Conservation (phyloP, 2,113 vertebrate species). For the Ammodytes marinus region DNA sequence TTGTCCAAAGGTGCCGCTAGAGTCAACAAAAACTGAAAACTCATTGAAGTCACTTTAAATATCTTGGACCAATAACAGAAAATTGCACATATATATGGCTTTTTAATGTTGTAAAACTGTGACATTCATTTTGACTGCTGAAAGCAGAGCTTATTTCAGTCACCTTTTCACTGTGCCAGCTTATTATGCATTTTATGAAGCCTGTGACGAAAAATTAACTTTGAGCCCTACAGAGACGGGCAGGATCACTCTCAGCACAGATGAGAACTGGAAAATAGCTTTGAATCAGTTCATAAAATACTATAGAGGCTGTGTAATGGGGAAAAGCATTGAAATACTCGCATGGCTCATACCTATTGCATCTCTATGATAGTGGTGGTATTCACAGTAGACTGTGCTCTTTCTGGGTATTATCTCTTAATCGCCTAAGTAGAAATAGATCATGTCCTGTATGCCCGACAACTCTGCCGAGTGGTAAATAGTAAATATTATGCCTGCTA, state of each 20-base stretch:
- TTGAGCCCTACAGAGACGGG: constrained; percentile 4
- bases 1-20: no score
- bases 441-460: constrained; percentile 9
- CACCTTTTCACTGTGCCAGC: not conserved
- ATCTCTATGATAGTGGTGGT: constrained; percentile 1
- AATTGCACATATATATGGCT: not conserved
- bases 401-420: constrained; percentile 37
- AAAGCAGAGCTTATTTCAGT: constrained; percentile 13
- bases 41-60: not conserved
- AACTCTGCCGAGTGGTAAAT: not conserved
- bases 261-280: constrained; percentile 32
- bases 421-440: constrained; percentile 33
- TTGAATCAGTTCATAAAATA: constrained; percentile 31
- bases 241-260: constrained; percentile 18
- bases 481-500: not conserved
- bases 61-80: not conserved
- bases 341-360: constrained; percentile 18
- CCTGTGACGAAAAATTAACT: constrained; percentile 12
- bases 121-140: not conserved
- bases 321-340: constrained; percentile 24
- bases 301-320: constrained; percentile 33
- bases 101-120: constrained; percentile 21
- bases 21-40: not conserved
- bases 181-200: constrained; percentile 24
- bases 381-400: constrained; percentile 36